These are phyloP conservation scores for Bryconaethiops microstoma DNA, from an alignment of 2,797 vertebrate species.

Conservation along the genomic window DNA sequence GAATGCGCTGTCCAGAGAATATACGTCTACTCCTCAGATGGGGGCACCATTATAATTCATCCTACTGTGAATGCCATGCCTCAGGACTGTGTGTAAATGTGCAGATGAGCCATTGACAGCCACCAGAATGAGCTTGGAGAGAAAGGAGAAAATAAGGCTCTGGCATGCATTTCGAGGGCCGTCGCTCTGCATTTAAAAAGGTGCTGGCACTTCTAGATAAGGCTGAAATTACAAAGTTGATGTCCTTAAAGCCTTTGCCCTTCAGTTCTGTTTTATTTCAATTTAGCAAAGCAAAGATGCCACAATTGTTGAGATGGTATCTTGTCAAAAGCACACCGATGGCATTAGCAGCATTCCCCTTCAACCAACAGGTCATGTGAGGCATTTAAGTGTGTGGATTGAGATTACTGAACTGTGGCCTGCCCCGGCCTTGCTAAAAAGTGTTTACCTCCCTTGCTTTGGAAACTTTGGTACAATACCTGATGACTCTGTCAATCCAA, in stretches of 20 bases:
- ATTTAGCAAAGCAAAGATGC: conserved; percentile 62
- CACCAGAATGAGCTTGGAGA: conserved; percentile 55
- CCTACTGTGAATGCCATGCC: conserved; percentile 36
- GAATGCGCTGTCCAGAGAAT: conserved; percentile 27
- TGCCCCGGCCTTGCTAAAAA: conserved; percentile 50
- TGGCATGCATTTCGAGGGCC: conserved; percentile 47
- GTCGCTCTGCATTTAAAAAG: conserved; percentile 63
- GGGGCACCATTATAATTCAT: conserved; percentile 33
- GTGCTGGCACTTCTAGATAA: conserved; percentile 69
- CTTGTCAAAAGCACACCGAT: conserved; percentile 57
- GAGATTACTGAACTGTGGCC: conserved; percentile 56
- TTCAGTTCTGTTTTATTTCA: conserved; percentile 63
- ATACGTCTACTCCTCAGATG: conserved; percentile 32
- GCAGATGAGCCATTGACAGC: conserved; percentile 52
- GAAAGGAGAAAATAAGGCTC: conserved; percentile 47
- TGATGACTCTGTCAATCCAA: conserved; percentile 56
- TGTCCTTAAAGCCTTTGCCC: conserved; percentile 50
- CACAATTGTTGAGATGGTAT: conserved; percentile 62
- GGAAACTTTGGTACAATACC: conserved; percentile 59
- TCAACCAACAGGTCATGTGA: conserved; percentile 68
- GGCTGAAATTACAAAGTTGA: conserved; percentile 57
- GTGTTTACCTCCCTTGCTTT: conserved; percentile 58
- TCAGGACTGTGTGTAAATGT: conserved; percentile 46
- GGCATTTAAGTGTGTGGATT: conserved; percentile 62
- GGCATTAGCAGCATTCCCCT: conserved; percentile 68